Percentiles rank a stretch among this genome's conserved stretches.
Conservation (phyloP, 2,113 vertebrate genomes). For the Cacatua alba region DNA sequence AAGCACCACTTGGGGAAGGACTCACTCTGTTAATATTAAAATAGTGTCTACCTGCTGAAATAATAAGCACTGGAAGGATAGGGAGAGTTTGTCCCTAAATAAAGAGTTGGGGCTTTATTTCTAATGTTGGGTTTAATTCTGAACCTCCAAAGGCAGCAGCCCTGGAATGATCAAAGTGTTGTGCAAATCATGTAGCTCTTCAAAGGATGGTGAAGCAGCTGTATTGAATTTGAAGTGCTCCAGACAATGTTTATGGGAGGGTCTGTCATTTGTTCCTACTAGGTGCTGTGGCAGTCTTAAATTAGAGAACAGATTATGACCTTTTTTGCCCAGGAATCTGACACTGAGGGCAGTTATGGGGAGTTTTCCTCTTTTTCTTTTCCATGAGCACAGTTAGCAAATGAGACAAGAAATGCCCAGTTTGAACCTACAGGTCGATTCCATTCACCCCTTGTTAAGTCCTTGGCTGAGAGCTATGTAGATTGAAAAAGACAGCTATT, state of each 20-base stretch:
- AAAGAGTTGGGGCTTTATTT: background rate
- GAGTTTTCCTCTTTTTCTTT: background rate
- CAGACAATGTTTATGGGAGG: background rate
- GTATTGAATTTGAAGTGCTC: background rate
- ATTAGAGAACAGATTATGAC: slow-evolving; percentile 12
- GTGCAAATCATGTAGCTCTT: background rate
- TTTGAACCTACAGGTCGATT: slow-evolving; percentile 24
- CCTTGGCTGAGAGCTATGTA: slow-evolving; percentile 54
- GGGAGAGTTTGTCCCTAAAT: background rate
- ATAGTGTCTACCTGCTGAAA: background rate
- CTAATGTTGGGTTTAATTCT: background rate
- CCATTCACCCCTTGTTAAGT: slow-evolving; percentile 61
- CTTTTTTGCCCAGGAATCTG: background rate
- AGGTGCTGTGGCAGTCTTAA: slow-evolving; percentile 9
- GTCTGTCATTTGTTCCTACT: background rate
- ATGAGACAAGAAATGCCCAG: background rate
- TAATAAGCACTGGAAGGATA: background rate
- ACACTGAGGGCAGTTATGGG: background rate
- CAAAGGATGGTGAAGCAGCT: background rate
- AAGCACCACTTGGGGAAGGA: background rate
- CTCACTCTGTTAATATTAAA: background rate
- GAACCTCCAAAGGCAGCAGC: background rate
- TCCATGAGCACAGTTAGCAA: background rate
- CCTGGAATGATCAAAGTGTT: background rate
- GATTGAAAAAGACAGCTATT: slow-evolving; percentile 14